phyloP scores from a whole-genome alignment of 2,888 invertebrate species.

The Tridacna crocea region DNA sequence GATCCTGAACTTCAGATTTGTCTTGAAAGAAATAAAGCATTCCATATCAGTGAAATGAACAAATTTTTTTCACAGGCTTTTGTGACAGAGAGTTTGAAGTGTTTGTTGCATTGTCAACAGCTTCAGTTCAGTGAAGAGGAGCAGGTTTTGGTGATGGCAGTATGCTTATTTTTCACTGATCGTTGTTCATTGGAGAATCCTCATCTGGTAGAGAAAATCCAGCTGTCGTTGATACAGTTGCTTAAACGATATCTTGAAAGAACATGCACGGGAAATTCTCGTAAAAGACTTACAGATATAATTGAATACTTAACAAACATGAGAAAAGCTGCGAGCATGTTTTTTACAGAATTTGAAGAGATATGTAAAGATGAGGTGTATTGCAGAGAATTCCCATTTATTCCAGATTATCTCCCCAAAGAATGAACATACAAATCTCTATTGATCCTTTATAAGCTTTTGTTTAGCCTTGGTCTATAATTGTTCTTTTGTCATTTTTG shows the following conservation, averaged over 20 bases:
- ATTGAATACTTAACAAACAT: conserved; percentile 39
- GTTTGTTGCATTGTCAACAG: conserved; percentile 35
- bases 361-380: conserved; percentile 52
- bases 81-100: not conserved
- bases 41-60: conserved; percentile 50
- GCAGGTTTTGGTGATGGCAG: conserved; percentile 40
- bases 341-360: conserved; percentile 42
- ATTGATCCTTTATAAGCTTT: not conserved
- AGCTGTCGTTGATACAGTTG: conserved; percentile 34
- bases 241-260: conserved; percentile 30
- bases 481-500: not conserved
- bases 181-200: conserved; percentile 47
- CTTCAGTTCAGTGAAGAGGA: conserved; percentile 42
- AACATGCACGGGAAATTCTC: not conserved
- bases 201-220: conserved; percentile 49
- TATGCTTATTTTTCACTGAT: conserved; percentile 45
- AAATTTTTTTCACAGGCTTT: conserved; percentile 41
- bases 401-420: not conserved
- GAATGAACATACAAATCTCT: not conserved
- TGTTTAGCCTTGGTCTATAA: not conserved
- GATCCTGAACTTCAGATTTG: conserved; percentile 20
- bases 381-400: conserved; percentile 28
- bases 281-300: conserved; percentile 44
- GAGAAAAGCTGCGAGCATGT: conserved; percentile 40
- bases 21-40: conserved; percentile 20